These are phyloP conservation scores for Phengaris alcon DNA, from an alignment of 2,888 invertebrate species.

Conservation along the genomic window DNA sequence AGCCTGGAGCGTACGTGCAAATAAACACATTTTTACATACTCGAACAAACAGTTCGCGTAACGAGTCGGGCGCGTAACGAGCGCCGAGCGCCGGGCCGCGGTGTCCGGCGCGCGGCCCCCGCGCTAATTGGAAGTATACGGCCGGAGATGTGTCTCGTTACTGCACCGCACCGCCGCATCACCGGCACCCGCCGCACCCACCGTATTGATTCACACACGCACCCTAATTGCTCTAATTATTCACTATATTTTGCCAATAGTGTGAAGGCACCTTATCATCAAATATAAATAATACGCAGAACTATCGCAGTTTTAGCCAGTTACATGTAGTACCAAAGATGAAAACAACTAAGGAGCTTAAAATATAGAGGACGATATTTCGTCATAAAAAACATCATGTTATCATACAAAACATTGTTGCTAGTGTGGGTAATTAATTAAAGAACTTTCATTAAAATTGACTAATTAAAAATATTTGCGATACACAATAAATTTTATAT, in stretches of 20 bases:
- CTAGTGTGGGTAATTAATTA: not conserved
- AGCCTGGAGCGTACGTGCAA: slow-evolving; percentile 77
- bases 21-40: slow-evolving; percentile 80
- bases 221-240: slow-evolving; percentile 14
- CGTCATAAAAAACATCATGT: no score
- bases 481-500: slow-evolving; percentile 12
- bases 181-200: slow-evolving; percentile 45
- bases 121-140: slow-evolving; percentile 72
- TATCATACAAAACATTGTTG: not conserved
- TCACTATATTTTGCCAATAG: not conserved
- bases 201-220: slow-evolving; percentile 44
- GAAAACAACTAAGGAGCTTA: no score
- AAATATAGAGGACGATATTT: no score
- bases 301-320: not conserved
- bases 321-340: no score
- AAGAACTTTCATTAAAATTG: slow-evolving; percentile 17
- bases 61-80: slow-evolving; percentile 76
- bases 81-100: slow-evolving; percentile 39
- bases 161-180: slow-evolving; percentile 42
- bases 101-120: slow-evolving; percentile 30
- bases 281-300: not conserved
- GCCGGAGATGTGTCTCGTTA: slow-evolving; percentile 73
- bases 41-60: slow-evolving; percentile 79
- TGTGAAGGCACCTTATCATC: not conserved
- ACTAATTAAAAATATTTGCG: slow-evolving; percentile 21